Base-by-base conservation (phyloP, 2,113 vertebrate genomes). In the Oxygymnocypris stewartii region DNA sequence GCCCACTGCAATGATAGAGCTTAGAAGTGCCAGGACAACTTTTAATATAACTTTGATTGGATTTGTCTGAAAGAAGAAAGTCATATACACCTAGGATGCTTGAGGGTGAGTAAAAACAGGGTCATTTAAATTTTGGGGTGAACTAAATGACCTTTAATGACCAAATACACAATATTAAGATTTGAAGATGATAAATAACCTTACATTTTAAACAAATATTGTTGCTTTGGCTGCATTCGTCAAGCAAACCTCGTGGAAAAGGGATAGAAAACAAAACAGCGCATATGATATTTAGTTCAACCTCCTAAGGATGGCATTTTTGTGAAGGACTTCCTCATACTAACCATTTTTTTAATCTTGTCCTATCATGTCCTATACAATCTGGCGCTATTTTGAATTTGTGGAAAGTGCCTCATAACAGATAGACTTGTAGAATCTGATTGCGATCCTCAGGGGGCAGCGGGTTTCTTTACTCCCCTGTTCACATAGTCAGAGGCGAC, bases 381-480 rank as follows among this genome's bases (percentile, higher is more conserved):
- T 69, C 31, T 67, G 12, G 9, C 28, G 11, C 4, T 40, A 4
- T 0, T 4, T 18, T 79, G 28, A 6, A 40, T 80, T 23, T 6
- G 18, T 42, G 35, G 18, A 80, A 61, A 42, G 20, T 28, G 16
- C 49, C 28, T 54, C 37, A 51, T 13, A 84, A 59, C 28, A 42
- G 31, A 37, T 42, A 14, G 37, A 75, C 40, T 5, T 51, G 49
- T 51, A 51, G 44, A 78, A 87, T 25, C 49, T 83, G 42, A 79
- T 78, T 51, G 49, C 14, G 14, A 51, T 51, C 49, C 49, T 84
- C 7, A 87, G 40, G 25, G 63, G 71, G 75, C 63, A 85, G 23
- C 4, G 14, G n/a, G 49, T 85, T 82, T 83, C 59, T 77, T 42
- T 69, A 59, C 59, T 65, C 20, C 51, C 63, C 74, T 71, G 81